These are phyloP conservation scores for Sebastes iracundus DNA, from an alignment of 2,797 vertebrate genomes.

Conservation along the genomic window DNA sequence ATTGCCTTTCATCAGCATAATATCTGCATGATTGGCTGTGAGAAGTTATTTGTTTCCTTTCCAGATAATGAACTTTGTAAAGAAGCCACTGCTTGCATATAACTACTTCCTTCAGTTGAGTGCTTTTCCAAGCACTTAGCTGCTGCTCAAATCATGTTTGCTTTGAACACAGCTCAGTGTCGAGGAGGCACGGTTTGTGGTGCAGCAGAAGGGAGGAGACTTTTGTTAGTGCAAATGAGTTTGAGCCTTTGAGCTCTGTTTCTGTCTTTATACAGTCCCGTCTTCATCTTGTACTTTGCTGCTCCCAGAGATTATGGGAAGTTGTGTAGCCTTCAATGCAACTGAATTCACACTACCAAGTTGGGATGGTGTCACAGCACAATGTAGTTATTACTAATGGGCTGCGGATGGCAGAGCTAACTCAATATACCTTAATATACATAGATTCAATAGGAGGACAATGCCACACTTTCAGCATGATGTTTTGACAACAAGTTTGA, in stretches of 20 bases:
- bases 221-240: slow-evolving; percentile 35
- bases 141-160: slow-evolving; percentile 64
- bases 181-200: slow-evolving; percentile 21
- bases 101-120: slow-evolving; percentile 33
- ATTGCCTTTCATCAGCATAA: slow-evolving; percentile 54
- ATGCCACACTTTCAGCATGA: not conserved
- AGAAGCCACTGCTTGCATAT: slow-evolving; percentile 17
- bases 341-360: not conserved
- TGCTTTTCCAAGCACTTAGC: slow-evolving; percentile 52
- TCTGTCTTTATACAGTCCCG: slow-evolving; percentile 23
- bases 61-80: slow-evolving; percentile 59
- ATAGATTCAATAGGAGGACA: not conserved
- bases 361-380: not conserved
- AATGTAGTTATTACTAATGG: not conserved
- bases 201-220: slow-evolving; percentile 44
- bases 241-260: slow-evolving; percentile 43
- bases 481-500: slow-evolving; percentile 20
- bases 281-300: slow-evolving; percentile 17
- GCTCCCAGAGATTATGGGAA: slow-evolving; percentile 5
- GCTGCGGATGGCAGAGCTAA: slow-evolving; percentile 2
- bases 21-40: slow-evolving; percentile 60
- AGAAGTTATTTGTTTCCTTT: slow-evolving; percentile 60
- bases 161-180: slow-evolving; percentile 56
- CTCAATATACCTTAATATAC: not conserved
- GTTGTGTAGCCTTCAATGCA: not conserved